Percentiles rank a stretch among this genome's conserved stretches.
These are phyloP conservation scores for Hyla sarda DNA, from an alignment of 2,113 vertebrate species.

Conservation along the genomic window DNA sequence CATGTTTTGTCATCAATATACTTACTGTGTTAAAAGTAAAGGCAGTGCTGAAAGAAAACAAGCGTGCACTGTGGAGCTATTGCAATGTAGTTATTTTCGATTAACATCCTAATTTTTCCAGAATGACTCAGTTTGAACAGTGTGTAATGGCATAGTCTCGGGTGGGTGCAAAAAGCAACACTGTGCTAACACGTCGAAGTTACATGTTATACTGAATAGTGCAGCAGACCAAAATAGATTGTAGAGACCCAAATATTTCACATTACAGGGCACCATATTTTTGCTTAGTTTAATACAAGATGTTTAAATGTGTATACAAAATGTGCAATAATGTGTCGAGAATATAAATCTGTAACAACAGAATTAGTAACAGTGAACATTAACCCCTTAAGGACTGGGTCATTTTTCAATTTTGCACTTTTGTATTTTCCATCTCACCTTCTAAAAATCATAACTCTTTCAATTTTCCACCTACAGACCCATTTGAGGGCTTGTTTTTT, in stretches of 20 bases:
- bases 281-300: background rate
- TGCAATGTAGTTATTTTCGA: background rate
- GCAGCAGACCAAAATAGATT: slow-evolving; percentile 19
- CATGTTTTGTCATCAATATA: background rate
- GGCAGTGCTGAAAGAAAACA: background rate
- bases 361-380: background rate
- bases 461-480: too few species aligned
- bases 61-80: background rate
- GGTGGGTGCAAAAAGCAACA: slow-evolving; percentile 25
- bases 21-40: background rate
- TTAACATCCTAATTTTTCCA: background rate
- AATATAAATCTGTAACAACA: background rate
- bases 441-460: too few species aligned
- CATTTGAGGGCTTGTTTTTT: too few species aligned
- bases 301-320: background rate
- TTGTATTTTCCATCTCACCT: too few species aligned
- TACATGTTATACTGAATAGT: slow-evolving; percentile 8
- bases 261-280: background rate
- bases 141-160: slow-evolving; percentile 17
- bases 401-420: too few species aligned
- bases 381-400: too few species aligned
- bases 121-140: slow-evolving; percentile 17
- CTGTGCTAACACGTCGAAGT: background rate
- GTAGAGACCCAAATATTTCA: background rate
- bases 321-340: background rate